Evolutionary conservation across 1,140 invertebrate species (phyloP).

Genomic region (Delia radicum): DNA sequence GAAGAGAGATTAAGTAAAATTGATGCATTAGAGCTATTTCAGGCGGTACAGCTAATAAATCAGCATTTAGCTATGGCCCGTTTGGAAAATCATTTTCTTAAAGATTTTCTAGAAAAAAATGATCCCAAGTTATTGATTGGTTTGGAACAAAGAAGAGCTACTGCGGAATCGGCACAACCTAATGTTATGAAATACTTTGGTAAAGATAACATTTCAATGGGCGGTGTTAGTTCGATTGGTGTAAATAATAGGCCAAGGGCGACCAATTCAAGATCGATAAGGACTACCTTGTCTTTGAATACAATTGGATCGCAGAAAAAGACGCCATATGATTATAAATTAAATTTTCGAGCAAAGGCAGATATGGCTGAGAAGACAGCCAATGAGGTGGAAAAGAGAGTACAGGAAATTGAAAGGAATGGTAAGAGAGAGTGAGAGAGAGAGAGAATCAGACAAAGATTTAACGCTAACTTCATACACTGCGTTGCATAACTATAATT

Average conservation of each 20-base stretch:
- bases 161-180: background rate
- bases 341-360: conserved; percentile 46
- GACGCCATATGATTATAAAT: conserved; percentile 30
- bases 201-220: background rate
- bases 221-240: conserved; percentile 28
- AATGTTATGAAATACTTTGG: background rate
- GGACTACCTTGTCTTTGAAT: conserved; percentile 32
- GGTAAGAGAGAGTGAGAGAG: conserved; percentile 28
- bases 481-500: too few relatives aligned
- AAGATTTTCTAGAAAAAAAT: conserved; percentile 49
- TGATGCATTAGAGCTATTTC: conserved; percentile 45
- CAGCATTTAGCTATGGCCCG: conserved; percentile 32
- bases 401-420: conserved; percentile 44
- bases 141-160: conserved; percentile 11
- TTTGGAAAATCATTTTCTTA: conserved; percentile 49
- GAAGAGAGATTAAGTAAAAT: conserved; percentile 21
- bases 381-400: conserved; percentile 42
- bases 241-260: conserved; percentile 31
- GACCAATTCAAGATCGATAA: background rate
- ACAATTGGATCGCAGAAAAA: conserved; percentile 8
- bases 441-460: too few relatives aligned
- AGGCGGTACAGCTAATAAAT: conserved; percentile 38
- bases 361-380: conserved; percentile 47
- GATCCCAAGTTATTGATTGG: conserved; percentile 46
- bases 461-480: too few relatives aligned